Conservation (phyloP, 2,888 invertebrate species). For the Lamproptera curius region DNA sequence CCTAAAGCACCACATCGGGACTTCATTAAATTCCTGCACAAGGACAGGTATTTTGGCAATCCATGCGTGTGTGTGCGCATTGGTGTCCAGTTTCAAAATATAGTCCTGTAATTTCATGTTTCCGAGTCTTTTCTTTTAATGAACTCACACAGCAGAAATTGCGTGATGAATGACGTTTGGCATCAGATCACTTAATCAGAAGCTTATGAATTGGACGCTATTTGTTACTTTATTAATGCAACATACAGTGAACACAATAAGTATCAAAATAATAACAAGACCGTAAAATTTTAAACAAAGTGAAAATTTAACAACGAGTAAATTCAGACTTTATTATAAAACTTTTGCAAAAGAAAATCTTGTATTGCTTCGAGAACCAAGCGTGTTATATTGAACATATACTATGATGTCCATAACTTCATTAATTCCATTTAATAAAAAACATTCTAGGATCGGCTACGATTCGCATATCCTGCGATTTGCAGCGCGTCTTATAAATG, state of each 20-base stretch:
- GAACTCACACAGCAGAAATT: background rate
- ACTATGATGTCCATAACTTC: background rate
- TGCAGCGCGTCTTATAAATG: slow-evolving; percentile 86
- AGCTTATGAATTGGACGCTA: too few relatives aligned
- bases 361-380: background rate
- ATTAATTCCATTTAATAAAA: background rate
- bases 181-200: too few relatives aligned
- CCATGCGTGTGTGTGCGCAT: too few relatives aligned
- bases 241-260: too few relatives aligned
- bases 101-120: too few relatives aligned
- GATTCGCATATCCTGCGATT: slow-evolving; percentile 89
- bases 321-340: too few relatives aligned
- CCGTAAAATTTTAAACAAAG: too few relatives aligned
- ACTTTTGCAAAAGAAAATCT: too few relatives aligned
- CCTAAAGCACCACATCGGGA: slow-evolving; percentile 87
- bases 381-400: background rate
- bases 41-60: slow-evolving; percentile 83
- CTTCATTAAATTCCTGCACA: slow-evolving; percentile 88
- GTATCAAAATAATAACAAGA: background rate
- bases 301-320: too few relatives aligned
- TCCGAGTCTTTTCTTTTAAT: too few relatives aligned
- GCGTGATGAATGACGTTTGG: background rate
- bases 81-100: too few relatives aligned
- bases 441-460: slow-evolving; percentile 78
- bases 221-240: too few relatives aligned